A percentile compares a stretch with the other conserved stretches of the same genome.
These are phyloP conservation scores for Drosophila guanche DNA, from an alignment of 1,140 invertebrate genomes.

Conservation along the genomic window DNA sequence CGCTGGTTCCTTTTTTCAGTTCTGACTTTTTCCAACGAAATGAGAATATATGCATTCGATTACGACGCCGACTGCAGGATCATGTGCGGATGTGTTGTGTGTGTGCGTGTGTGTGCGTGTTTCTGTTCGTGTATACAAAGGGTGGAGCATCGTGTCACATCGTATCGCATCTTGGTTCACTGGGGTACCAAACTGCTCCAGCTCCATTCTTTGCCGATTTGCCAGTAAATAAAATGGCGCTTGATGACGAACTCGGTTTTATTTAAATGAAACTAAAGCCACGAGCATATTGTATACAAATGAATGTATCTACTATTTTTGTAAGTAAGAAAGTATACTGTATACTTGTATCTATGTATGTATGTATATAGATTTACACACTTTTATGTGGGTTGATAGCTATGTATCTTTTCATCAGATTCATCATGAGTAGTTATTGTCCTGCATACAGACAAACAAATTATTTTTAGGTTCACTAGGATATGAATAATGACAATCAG, in stretches of 20 bases:
- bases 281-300: neutral
- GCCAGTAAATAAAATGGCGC: conserved; percentile 48
- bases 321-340: neutral
- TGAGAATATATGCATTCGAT: conserved; percentile 21
- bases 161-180: neutral
- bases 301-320: neutral
- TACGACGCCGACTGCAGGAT: neutral
- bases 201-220: neutral
- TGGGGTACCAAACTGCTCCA: neutral
- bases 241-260: conserved; percentile 17
- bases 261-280: conserved; percentile 20
- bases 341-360: too few relatives aligned
- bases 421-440: too few relatives aligned
- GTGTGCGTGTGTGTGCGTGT: neutral
- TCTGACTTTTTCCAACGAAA: conserved; percentile 48
- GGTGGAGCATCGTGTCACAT: conserved; percentile 35
- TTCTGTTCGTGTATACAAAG: conserved; percentile 15
- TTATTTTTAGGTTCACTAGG: too few relatives aligned
- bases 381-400: too few relatives aligned
- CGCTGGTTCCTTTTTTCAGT: conserved; percentile 27
- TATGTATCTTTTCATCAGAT: too few relatives aligned
- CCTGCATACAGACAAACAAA: too few relatives aligned
- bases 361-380: too few relatives aligned
- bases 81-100: neutral
- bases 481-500: too few relatives aligned